phyloP scores from a whole-genome alignment of 2,113 vertebrate species.

The Cyanoderma ruficeps region DNA sequence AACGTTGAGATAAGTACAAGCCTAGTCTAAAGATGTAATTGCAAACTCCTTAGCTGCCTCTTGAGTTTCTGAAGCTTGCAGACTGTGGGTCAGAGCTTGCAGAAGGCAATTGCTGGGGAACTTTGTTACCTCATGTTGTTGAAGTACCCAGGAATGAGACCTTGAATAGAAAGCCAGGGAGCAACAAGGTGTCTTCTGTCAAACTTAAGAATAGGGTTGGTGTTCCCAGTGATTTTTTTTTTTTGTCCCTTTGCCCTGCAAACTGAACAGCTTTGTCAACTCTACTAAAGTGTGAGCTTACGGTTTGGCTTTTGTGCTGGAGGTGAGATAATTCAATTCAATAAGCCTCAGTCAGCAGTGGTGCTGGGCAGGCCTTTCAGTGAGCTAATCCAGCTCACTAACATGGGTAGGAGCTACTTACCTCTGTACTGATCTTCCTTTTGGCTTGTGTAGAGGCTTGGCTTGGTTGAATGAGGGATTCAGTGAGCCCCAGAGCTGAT shows the following conservation, averaged over 20 bases:
- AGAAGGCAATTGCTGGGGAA: not conserved
- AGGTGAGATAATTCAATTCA: not conserved
- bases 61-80: not conserved
- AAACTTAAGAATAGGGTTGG: not conserved
- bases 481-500: not conserved
- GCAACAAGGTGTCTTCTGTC: not conserved
- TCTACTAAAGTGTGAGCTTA: not conserved
- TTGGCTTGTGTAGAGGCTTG: not conserved
- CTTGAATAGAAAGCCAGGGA: not conserved
- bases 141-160: not conserved
- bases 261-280: not conserved
- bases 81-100: not conserved
- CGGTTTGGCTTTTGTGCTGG: not conserved
- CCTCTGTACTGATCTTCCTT: not conserved
- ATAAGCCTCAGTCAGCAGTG: not conserved
- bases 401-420: not conserved
- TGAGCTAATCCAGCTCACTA: not conserved
- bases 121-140: not conserved
- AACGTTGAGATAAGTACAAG: not conserved
- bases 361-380: not conserved
- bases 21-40: not conserved
- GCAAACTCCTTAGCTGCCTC: not conserved
- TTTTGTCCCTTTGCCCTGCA: not conserved
- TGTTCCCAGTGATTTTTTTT: not conserved
- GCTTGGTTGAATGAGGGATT: not conserved